phyloP scores from a whole-genome alignment of 2,888 invertebrate genomes.

The Himalopsyche kuldschensis region DNA sequence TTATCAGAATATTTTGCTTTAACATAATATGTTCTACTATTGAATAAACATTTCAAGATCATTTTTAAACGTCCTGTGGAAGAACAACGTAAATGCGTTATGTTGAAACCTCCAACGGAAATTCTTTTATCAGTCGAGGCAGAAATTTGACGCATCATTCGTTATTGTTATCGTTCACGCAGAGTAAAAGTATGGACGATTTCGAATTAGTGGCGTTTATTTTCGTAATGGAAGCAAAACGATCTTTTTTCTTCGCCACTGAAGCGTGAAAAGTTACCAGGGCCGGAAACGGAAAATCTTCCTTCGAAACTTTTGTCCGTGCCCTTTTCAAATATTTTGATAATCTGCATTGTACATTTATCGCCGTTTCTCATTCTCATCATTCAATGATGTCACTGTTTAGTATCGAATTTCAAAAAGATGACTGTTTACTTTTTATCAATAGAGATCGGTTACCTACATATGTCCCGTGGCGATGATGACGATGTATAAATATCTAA shows the following conservation, averaged over 20 bases:
- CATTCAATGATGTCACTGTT: too few species aligned
- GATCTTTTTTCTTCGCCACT: constrained; percentile 2
- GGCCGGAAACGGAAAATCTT: constrained; percentile 10
- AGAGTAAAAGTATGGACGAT: constrained; percentile 21
- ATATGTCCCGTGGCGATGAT: too few species aligned
- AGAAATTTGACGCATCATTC: constrained; percentile 39
- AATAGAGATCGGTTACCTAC: too few species aligned
- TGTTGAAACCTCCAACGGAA: constrained; percentile 15
- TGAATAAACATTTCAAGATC: neutral
- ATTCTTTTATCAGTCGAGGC: constrained; percentile 33
- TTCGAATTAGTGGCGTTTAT: constrained; percentile 34
- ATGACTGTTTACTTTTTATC: too few species aligned
- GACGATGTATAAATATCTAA: too few species aligned
- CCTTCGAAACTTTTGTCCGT: neutral
- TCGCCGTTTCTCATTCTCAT: neutral
- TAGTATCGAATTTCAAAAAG: too few species aligned
- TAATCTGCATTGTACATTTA: neutral
- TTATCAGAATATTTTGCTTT: too few species aligned
- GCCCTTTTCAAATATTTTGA: neutral
- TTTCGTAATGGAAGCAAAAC: constrained; percentile 12
- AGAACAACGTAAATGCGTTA: constrained; percentile 11
- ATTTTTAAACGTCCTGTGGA: neutral
- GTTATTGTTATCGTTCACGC: constrained; percentile 32
- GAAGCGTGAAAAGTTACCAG: constrained; percentile 17
- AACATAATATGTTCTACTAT: too few species aligned